Conservation (phyloP, 2,888 invertebrate genomes). For the Tanypteryx hageni region DNA sequence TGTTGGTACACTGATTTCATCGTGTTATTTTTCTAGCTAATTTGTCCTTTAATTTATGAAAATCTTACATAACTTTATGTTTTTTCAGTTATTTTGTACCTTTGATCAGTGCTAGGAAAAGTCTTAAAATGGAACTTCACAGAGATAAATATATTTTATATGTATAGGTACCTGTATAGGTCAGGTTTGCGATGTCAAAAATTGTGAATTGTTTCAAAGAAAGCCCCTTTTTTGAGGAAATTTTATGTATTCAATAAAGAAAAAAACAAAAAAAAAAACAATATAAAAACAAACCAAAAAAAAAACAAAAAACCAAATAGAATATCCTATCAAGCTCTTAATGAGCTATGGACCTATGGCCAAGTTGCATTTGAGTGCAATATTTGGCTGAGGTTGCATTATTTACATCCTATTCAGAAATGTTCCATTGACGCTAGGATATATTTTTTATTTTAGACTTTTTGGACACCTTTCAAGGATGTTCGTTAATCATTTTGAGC, state of each 20-base stretch:
- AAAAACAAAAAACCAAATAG: constrained; percentile 73
- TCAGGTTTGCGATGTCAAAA: neutral
- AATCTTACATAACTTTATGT: neutral
- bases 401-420: neutral
- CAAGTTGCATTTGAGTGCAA: constrained; percentile 30
- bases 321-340: constrained; percentile 71
- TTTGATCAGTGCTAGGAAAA: too few species aligned
- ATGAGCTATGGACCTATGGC: neutral
- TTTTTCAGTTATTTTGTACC: too few species aligned
- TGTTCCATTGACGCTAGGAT: neutral
- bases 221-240: constrained; percentile 75
- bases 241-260: constrained; percentile 77
- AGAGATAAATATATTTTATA: neutral
- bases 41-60: constrained; percentile 10
- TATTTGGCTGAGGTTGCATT: constrained; percentile 1
- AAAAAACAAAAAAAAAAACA: constrained; percentile 75
- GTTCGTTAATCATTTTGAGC: neutral
- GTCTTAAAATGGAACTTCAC: neutral
- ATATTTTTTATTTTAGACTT: constrained; percentile 4
- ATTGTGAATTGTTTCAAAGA: neutral
- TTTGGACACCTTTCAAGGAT: neutral
- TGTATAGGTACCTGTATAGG: neutral
- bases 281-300: constrained; percentile 74
- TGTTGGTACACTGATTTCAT: neutral
- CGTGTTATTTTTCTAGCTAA: neutral